These are phyloP conservation scores for Myioborus melanocephalus DNA, from an alignment of 2,797 vertebrate genomes.

Conservation along the genomic window DNA sequence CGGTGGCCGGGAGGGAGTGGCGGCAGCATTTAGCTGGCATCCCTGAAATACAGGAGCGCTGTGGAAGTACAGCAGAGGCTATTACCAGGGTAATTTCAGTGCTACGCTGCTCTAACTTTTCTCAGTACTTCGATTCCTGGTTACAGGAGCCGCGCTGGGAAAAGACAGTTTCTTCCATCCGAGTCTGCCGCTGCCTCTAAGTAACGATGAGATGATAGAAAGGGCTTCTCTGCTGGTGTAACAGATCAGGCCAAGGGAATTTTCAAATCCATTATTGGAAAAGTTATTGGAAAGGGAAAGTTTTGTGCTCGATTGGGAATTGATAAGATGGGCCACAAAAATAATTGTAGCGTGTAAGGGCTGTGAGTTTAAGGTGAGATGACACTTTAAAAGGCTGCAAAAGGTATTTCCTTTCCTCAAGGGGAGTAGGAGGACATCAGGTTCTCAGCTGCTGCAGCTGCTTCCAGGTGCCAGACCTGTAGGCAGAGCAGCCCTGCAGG, in stretches of 20 bases:
- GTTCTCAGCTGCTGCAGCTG: background rate
- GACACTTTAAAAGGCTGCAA: background rate
- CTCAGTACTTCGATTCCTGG: fast-evolving
- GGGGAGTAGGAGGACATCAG: background rate
- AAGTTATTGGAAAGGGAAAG: background rate
- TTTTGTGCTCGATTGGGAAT: fast-evolving
- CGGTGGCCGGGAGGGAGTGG: background rate
- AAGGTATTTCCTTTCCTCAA: background rate
- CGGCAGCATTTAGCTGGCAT: background rate
- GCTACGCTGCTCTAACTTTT: background rate
- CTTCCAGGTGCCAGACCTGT: background rate
- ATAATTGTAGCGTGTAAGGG: fast-evolving
- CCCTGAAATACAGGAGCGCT: background rate
- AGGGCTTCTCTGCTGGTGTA: background rate
- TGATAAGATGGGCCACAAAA: background rate
- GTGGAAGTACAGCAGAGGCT: background rate
- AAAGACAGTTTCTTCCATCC: fast-evolving
- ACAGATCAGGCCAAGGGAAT: background rate
- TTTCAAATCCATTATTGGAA: background rate
- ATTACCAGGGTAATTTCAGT: fast-evolving
- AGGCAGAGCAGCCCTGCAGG: background rate
- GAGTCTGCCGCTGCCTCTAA: background rate
- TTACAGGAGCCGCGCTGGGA: fast-evolving
- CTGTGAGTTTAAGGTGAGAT: background rate
- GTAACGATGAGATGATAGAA: background rate